Base-by-base conservation (phyloP, 2,113 vertebrate genomes). In the Antigone vipio region DNA sequence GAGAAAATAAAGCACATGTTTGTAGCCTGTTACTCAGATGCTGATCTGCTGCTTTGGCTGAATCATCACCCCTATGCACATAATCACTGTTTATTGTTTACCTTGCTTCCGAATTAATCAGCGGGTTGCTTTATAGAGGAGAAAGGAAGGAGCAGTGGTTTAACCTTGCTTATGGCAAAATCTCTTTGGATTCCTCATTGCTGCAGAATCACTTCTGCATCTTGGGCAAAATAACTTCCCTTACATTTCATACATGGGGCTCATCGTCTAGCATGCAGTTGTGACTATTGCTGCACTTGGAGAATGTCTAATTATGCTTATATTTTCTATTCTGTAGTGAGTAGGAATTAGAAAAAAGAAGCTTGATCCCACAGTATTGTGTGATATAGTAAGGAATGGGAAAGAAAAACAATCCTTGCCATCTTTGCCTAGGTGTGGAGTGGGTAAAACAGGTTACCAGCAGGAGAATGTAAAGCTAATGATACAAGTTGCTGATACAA, bases 11-110 rank as follows among this genome's bases (percentile, higher is more conserved):
- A 97, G 42, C 74, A 40, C 91, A 72, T 85, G 92, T 87, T 88
- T 91, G 91, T 80, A 92, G 81, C 86, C 80, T 91, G 89, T 92
- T 96, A 72, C 91, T 95, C 83, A 87, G 96, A 72, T 19, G 53
- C 93, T 91, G 89, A 60, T 92, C 73, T 64, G 77, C 92, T 95
- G 5, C 95, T 95, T 88, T 35, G 92, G 77, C 96, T 95, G 92
- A 97, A 92, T 97, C 96, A 89, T 73, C 92, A 89, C n/a, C 89
- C 77, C 80, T 17, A 38, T 97, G 95, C 91, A 82, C 84, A 97
- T 89, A 78, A 95, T 91, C 89, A 82, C 77, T 95, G 89, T 97
- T 95, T 95, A 88, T 94, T 97, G 84, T 97, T 97, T 97, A 97
- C 95, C 74, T 95, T 91, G 93, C 76, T 95, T 74, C 89, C 0